phyloP scores from a whole-genome alignment of 2,113 vertebrate species.

The Tenrec ecaudatus region DNA sequence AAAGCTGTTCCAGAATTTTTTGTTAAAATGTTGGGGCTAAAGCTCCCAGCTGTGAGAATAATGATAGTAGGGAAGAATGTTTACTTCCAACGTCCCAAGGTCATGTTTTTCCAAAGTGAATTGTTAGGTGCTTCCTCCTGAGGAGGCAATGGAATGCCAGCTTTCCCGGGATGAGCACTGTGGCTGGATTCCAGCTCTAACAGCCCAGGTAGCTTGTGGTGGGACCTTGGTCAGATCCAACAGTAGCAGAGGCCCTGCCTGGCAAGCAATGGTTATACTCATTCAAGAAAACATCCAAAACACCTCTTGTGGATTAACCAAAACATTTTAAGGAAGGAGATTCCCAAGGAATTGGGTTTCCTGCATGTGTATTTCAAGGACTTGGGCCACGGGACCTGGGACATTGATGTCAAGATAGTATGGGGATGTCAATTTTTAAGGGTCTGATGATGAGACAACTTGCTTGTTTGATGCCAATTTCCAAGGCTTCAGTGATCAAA shows the following conservation, averaged over 20 bases:
- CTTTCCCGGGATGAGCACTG: not conserved
- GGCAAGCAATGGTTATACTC: not conserved
- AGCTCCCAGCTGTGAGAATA: not conserved
- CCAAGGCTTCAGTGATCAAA: not conserved
- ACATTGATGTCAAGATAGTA: not conserved
- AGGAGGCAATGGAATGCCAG: not conserved
- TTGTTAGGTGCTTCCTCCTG: not conserved
- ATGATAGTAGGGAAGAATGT: not conserved
- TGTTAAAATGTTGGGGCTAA: not conserved
- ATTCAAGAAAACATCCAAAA: conserved; percentile 24
- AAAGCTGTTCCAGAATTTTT: not conserved
- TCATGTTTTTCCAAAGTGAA: not conserved
- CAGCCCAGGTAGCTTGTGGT: not conserved
- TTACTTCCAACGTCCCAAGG: not conserved
- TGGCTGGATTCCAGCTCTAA: not conserved
- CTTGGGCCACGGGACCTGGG: not conserved
- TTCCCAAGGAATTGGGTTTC: not conserved
- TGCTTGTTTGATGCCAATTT: not conserved
- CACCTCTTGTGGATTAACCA: not conserved
- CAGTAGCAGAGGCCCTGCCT: not conserved
- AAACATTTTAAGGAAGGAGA: not conserved
- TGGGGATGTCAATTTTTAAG: not conserved
- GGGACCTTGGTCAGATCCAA: not conserved
- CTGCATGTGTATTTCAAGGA: not conserved
- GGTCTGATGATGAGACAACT: not conserved